Conservation (phyloP, 2,888 invertebrate species). For the Drosophila monieri region DNA sequence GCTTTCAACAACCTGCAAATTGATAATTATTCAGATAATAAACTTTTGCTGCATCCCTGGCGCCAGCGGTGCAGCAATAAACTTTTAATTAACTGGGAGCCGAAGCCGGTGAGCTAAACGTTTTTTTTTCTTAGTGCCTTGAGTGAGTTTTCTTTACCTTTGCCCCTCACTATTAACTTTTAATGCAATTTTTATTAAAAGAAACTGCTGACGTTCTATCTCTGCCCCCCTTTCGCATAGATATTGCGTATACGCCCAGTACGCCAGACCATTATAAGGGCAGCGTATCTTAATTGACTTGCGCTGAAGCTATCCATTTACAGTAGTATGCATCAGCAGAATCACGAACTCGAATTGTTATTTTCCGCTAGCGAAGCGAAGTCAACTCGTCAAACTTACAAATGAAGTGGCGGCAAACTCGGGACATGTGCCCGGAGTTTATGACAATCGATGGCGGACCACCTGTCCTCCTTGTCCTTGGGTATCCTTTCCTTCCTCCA, state of each 20-base stretch:
- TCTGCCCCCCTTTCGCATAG: conserved; percentile 8
- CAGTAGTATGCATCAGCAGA: conserved; percentile 19
- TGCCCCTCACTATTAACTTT: conserved; percentile 42
- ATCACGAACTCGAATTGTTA: conserved; percentile 18
- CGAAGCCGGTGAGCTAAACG: conserved; percentile 26
- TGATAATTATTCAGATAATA: conserved; percentile 1
- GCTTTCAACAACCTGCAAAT: background rate
- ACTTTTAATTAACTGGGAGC: conserved; percentile 55
- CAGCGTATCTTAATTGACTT: conserved; percentile 58
- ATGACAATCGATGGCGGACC: conserved; percentile 68
- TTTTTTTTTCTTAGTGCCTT: conserved; percentile 21
- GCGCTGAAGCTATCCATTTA: conserved; percentile 34
- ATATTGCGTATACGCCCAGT: conserved; percentile 54
- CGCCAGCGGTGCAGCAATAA: conserved; percentile 31
- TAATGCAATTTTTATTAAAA: conserved; percentile 53
- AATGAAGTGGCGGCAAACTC: conserved; percentile 59
- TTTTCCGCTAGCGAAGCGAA: conserved; percentile 21
- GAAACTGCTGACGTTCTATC: conserved; percentile 42
- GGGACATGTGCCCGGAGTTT: conserved; percentile 65
- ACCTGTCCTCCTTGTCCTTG: conserved; percentile 48
- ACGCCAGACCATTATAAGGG: conserved; percentile 49
- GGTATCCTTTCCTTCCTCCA: background rate
- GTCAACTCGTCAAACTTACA: conserved; percentile 50
- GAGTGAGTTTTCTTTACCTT: conserved; percentile 14
- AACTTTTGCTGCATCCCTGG: conserved; percentile 16